A percentile compares a stretch with the other conserved stretches of the same genome.
These are phyloP conservation scores for Rissa tridactyla DNA, from an alignment of 2,113 vertebrate species.

Conservation along the genomic window DNA sequence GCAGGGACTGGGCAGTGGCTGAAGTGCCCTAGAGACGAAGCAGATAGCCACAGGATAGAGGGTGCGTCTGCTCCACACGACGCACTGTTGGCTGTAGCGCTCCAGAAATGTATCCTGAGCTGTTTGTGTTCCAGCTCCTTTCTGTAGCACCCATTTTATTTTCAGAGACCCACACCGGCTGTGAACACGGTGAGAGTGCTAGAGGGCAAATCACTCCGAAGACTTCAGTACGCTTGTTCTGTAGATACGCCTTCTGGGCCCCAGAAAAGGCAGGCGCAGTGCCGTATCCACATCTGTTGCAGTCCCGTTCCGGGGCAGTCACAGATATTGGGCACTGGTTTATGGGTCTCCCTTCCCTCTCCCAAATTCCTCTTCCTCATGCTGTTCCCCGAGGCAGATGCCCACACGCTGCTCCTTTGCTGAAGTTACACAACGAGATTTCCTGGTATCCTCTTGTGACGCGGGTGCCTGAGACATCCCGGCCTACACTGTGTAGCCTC, in stretches of 20 bases:
- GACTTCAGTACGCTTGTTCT: background rate
- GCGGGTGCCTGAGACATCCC: background rate
- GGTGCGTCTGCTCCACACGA: background rate
- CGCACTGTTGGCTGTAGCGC: background rate
- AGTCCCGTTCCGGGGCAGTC: background rate
- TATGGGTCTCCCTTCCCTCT: background rate
- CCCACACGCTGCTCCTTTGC: background rate
- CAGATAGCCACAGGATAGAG: background rate
- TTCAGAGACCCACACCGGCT: background rate
- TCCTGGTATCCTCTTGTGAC: background rate
- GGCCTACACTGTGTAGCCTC: background rate
- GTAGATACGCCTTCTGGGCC: background rate
- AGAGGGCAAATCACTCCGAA: background rate
- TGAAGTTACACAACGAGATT: background rate
- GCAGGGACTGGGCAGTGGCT: background rate
- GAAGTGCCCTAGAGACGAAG: background rate
- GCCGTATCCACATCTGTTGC: background rate
- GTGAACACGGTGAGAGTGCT: background rate
- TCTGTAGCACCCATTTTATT: background rate
- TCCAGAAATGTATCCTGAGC: background rate
- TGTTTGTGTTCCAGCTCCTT: background rate
- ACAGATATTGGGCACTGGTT: background rate
- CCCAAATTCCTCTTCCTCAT: background rate
- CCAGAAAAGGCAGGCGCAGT: background rate
- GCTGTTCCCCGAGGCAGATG: background rate